Conservation (phyloP, 2,888 invertebrate species). For the Augochlorella aurata region DNA sequence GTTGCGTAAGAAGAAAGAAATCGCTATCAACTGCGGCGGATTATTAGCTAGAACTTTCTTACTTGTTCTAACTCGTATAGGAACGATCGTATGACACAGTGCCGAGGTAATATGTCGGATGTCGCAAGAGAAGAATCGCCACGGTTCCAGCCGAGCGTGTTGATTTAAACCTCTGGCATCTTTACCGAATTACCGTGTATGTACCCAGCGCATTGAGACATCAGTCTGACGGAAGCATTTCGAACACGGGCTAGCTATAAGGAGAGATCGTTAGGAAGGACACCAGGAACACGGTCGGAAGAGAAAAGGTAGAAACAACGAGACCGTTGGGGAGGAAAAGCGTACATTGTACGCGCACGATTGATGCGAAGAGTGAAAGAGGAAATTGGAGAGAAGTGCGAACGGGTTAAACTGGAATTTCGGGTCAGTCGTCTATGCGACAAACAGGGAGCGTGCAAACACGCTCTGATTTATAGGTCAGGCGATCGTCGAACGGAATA, state of each 20-base stretch:
- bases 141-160: too few relatives aligned
- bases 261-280: not conserved
- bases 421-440: constrained; percentile 61
- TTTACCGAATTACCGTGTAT: too few relatives aligned
- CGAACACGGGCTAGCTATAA: not conserved
- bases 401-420: constrained; percentile 65
- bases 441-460: constrained; percentile 66
- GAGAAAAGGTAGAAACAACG: not conserved
- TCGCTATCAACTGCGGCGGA: too few relatives aligned
- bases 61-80: too few relatives aligned
- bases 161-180: too few relatives aligned
- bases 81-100: too few relatives aligned
- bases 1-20: too few relatives aligned
- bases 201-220: too few relatives aligned
- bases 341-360: constrained; percentile 26
- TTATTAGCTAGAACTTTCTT: too few relatives aligned
- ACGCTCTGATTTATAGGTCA: constrained; percentile 72
- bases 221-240: not conserved
- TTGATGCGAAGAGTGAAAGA: constrained; percentile 23
- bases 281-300: not conserved
- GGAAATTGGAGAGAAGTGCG: constrained; percentile 18
- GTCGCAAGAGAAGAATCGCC: too few relatives aligned
- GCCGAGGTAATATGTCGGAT: too few relatives aligned
- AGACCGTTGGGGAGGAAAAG: not conserved
- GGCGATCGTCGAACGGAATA: constrained; percentile 47